Conservation (phyloP, 1,140 invertebrate species). For the Drosophila fuyamai region DNA sequence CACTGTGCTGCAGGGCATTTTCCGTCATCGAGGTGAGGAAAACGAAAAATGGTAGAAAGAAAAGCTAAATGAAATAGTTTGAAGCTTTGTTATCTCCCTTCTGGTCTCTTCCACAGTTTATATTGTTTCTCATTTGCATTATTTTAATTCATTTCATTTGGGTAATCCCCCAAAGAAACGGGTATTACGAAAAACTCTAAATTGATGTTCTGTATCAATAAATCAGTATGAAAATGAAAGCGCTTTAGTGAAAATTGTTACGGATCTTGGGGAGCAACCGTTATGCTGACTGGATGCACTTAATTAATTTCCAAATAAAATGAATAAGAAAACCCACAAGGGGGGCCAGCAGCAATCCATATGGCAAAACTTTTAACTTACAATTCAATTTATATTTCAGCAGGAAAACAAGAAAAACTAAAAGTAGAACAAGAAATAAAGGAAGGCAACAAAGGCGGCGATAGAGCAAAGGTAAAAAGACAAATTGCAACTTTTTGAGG, state of each 20-base stretch:
- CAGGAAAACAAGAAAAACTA: conserved; percentile 30
- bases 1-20: conserved; percentile 25
- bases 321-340: conserved; percentile 6
- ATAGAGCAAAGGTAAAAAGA: conserved; percentile 57
- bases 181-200: background rate
- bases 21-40: conserved; percentile 46
- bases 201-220: conserved; percentile 41
- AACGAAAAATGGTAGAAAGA: background rate
- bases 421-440: conserved; percentile 25
- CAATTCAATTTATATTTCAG: conserved; percentile 68
- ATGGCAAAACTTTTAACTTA: conserved; percentile 59
- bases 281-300: conserved; percentile 48
- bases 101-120: conserved; percentile 36
- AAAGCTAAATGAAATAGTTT: conserved; percentile 25
- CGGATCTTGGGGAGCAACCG: conserved; percentile 26
- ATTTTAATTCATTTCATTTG: conserved; percentile 68
- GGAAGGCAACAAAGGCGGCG: conserved; percentile 17
- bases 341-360: conserved; percentile 42
- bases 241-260: conserved; percentile 39
- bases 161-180: conserved; percentile 21
- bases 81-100: conserved; percentile 46
- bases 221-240: conserved; percentile 56
- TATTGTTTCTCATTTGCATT: conserved; percentile 77
- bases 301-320: conserved; percentile 68
- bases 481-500: conserved; percentile 73